phyloP scores from a whole-genome alignment of 2,797 vertebrate genomes.

The Gymnocypris eckloni region DNA sequence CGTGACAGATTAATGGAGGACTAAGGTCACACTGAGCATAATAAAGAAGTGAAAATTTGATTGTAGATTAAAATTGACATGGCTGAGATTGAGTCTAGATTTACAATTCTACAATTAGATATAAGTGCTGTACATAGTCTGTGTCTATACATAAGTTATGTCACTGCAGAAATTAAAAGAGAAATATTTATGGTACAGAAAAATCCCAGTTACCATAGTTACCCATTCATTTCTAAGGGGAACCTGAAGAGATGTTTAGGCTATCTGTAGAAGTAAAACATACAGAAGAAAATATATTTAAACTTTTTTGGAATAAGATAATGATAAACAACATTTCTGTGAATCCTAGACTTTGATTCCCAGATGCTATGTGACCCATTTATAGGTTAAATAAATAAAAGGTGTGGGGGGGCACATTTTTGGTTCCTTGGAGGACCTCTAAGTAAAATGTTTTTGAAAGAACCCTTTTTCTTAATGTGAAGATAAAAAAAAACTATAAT shows the following conservation, averaged over 20 bases:
- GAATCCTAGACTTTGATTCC: background rate
- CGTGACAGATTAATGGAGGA: slow-evolving; percentile 47
- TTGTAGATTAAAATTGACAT: slow-evolving; percentile 5
- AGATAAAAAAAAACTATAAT: no score
- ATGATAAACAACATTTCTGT: background rate
- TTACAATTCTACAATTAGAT: slow-evolving; percentile 6
- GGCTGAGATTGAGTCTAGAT: background rate
- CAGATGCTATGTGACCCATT: background rate
- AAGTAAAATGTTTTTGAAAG: no score
- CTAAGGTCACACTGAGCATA: slow-evolving; percentile 18
- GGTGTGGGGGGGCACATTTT: no score
- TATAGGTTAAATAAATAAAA: background rate
- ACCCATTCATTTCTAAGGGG: background rate
- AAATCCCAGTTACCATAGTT: slow-evolving; percentile 1
- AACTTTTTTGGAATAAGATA: no score
- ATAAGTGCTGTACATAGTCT: background rate
- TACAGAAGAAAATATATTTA: no score
- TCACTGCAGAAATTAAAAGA: background rate
- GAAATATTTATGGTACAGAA: background rate
- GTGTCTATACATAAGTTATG: background rate
- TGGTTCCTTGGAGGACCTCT: no score
- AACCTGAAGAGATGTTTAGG: background rate
- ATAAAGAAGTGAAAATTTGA: background rate
- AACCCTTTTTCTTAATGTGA: no score
- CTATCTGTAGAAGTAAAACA: slow-evolving; percentile 6